These are phyloP conservation scores for Azemiops feae DNA, from an alignment of 2,113 vertebrate species.

Conservation along the genomic window DNA sequence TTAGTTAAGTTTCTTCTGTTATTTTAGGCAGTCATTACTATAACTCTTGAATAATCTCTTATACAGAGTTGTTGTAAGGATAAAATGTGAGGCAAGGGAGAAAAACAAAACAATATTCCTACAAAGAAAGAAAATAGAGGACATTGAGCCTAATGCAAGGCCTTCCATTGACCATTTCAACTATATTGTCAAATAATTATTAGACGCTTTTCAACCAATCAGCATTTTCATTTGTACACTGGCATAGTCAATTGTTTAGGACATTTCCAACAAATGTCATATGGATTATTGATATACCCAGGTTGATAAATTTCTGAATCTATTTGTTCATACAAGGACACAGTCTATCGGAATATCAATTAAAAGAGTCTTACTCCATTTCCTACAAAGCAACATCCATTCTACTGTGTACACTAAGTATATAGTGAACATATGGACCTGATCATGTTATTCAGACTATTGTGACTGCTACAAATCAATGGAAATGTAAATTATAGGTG, in stretches of 20 bases:
- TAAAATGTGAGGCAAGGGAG: background rate
- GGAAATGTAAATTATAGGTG: constrained; percentile 53
- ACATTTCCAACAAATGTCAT: constrained; percentile 2
- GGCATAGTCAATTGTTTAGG: background rate
- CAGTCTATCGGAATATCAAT: background rate
- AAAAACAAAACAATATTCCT: background rate
- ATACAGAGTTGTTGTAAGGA: background rate
- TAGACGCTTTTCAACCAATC: background rate
- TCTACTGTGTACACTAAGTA: rapidly evolving
- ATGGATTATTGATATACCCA: constrained; percentile 1
- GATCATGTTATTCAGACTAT: constrained; percentile 37
- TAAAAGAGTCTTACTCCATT: background rate
- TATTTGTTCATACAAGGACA: background rate
- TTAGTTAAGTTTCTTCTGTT: background rate
- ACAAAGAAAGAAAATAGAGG: background rate
- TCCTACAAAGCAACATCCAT: rapidly evolving
- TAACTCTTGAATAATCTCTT: background rate
- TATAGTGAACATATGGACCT: constrained; percentile 4
- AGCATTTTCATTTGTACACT: background rate
- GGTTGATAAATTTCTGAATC: background rate
- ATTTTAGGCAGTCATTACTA: background rate
- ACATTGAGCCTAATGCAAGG: background rate
- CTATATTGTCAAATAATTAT: background rate
- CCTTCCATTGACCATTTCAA: background rate
- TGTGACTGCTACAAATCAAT: constrained; percentile 51